Evolutionary conservation across 2,113 vertebrate genomes (phyloP).

Genomic region (Macrotis lagotis): DNA sequence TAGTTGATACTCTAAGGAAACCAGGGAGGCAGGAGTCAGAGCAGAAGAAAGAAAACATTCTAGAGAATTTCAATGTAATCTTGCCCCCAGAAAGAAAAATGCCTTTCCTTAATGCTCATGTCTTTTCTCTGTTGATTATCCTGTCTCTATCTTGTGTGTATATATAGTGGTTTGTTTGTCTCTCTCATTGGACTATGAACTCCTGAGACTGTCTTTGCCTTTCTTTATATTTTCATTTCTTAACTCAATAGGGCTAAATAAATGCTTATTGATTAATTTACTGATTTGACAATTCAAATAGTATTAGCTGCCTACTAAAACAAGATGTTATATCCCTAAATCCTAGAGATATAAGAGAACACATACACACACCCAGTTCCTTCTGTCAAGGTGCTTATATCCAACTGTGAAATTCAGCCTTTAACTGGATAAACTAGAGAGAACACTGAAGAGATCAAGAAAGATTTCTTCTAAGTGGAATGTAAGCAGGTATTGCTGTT

Average conservation of each 20-base stretch:
- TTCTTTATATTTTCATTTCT: neutral
- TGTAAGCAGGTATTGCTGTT: neutral
- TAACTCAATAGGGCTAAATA: neutral
- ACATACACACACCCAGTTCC: neutral
- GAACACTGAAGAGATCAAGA: neutral
- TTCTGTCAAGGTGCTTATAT: neutral
- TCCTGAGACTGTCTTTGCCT: neutral
- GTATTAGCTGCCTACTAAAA: neutral
- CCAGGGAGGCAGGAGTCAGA: neutral
- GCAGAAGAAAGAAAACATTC: neutral
- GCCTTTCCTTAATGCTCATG: neutral
- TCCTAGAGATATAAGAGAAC: neutral
- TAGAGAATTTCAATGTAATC: neutral
- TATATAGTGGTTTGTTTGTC: neutral
- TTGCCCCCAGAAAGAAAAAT: neutral
- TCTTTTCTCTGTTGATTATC: neutral
- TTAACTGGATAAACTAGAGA: neutral
- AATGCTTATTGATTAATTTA: neutral
- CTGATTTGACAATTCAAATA: neutral
- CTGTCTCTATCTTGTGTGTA: neutral
- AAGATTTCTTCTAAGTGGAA: neutral
- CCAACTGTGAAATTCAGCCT: neutral
- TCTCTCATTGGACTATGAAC: neutral
- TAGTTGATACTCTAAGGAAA: neutral
- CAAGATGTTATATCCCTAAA: too few species aligned